Evolutionary conservation across 2,797 vertebrate species (phyloP).

Genomic region (Acipenser oxyrinchus): DNA sequence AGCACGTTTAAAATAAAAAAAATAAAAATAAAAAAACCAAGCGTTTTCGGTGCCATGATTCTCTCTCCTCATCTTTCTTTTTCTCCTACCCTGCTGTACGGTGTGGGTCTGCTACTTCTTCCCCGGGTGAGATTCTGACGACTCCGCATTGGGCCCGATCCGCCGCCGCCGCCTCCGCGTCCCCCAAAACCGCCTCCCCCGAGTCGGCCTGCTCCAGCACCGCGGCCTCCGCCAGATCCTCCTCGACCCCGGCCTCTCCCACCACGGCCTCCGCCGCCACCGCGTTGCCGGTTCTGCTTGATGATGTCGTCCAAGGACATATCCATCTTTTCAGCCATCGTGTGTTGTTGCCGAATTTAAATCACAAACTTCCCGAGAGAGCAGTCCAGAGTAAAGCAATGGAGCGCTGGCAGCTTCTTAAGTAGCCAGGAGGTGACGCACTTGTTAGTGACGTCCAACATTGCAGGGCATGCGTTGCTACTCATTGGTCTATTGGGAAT

Average conservation of each 20-base stretch:
- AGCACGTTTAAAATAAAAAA: conserved; percentile 48
- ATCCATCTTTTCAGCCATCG: conserved; percentile 95
- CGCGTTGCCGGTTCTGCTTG: conserved; percentile 86
- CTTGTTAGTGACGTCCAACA: too few relatives aligned
- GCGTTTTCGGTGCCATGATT: conserved; percentile 55
- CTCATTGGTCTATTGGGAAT: too few relatives aligned
- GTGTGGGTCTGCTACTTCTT: conserved; percentile 81
- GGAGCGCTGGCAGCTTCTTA: too few relatives aligned
- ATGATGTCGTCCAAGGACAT: conserved; percentile 98
- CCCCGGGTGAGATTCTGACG: conserved; percentile 67
- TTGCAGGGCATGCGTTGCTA: too few relatives aligned
- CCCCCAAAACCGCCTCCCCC: conserved; percentile 31
- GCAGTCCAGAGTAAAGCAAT: too few relatives aligned
- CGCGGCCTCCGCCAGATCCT: conserved; percentile 51
- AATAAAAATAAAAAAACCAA: conserved; percentile 46
- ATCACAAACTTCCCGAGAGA: too few relatives aligned
- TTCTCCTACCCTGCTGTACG: conserved; percentile 89
- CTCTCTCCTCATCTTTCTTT: conserved; percentile 45
- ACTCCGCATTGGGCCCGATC: conserved; percentile 65
- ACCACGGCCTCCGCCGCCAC: conserved; percentile 55
- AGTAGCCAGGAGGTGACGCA: too few relatives aligned
- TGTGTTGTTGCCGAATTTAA: neutral
- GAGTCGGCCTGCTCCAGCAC: conserved; percentile 67
- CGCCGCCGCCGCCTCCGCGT: conserved; percentile 55
- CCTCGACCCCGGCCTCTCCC: conserved; percentile 74